A percentile compares a stretch with the other conserved stretches of the same genome.
These are phyloP conservation scores for Hypsibius dujardini DNA, from an alignment of 1,140 invertebrate species.

Conservation along the genomic window DNA sequence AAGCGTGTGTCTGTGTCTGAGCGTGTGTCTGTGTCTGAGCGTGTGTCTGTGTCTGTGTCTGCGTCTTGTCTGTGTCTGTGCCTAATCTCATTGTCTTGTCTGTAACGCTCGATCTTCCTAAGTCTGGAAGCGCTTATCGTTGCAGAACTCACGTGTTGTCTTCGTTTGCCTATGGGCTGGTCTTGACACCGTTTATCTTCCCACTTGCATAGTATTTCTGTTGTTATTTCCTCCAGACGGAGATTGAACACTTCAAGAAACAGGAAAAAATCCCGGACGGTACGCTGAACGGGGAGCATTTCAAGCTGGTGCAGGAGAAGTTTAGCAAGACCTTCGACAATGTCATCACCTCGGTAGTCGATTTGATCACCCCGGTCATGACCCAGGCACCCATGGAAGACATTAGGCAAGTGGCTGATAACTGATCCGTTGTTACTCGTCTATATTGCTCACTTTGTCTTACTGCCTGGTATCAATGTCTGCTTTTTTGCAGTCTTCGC, in stretches of 20 bases:
- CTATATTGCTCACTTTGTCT: neutral
- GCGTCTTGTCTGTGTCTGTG: too few relatives aligned
- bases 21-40: too few relatives aligned
- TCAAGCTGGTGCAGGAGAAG: neutral
- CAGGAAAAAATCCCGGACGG: neutral
- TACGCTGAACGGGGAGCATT: neutral
- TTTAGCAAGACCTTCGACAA: constrained; percentile 3
- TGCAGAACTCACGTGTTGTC: too few relatives aligned
- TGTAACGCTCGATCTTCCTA: too few relatives aligned
- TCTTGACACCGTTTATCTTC: too few relatives aligned
- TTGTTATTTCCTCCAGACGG: too few relatives aligned
- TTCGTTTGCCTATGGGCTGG: too few relatives aligned
- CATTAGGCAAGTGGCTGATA: neutral
- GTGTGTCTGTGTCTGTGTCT: too few relatives aligned
- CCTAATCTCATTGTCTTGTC: too few relatives aligned
- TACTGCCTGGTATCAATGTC: neutral
- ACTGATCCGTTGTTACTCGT: neutral
- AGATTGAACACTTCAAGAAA: neutral
- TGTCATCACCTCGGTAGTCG: constrained; percentile 7
- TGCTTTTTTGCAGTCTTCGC: constrained; percentile 48
- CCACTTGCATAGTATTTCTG: too few relatives aligned
- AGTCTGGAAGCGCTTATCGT: too few relatives aligned
- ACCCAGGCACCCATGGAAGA: constrained; percentile 16
- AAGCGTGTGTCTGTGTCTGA: too few relatives aligned
- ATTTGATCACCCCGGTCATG: constrained; percentile 13